phyloP scores from a whole-genome alignment of 2,113 vertebrate species.

The Chloropsis hardwickii region DNA sequence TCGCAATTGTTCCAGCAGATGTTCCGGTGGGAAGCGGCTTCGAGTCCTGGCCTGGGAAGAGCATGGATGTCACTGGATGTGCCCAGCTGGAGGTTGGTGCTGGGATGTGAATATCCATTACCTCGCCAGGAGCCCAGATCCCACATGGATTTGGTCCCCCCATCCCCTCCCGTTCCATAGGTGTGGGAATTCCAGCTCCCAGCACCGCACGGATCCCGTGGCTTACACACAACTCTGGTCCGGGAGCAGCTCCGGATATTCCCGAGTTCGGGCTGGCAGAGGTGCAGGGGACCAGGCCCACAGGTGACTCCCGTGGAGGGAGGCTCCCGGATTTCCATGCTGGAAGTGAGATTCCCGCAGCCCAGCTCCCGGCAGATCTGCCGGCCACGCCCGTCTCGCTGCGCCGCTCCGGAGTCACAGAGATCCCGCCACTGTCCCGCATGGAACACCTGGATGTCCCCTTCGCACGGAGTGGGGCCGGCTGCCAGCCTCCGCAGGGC shows the following conservation, averaged over 20 bases:
- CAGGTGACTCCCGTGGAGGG: not conserved
- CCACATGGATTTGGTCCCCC: not conserved
- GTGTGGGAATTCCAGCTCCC: not conserved
- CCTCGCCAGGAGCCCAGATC: fast-evolving
- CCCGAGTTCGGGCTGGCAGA: not conserved
- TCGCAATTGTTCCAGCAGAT: not conserved
- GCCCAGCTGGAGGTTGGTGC: not conserved
- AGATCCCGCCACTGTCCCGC: constrained; percentile 7
- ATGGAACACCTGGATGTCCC: constrained; percentile 51
- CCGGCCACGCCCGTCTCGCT: not conserved
- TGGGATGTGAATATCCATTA: fast-evolving
- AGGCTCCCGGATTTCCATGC: fast-evolving
- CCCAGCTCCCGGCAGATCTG: constrained; percentile 63
- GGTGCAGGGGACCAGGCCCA: not conserved
- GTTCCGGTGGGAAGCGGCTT: not conserved
- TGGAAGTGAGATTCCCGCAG: constrained; percentile 9
- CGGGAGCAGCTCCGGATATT: not conserved
- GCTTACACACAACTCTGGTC: constrained; percentile 66
- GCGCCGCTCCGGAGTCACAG: fast-evolving
- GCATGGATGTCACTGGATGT: fast-evolving
- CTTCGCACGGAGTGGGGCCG: not conserved
- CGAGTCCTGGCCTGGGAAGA: constrained; percentile 52
- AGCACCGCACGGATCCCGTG: fast-evolving
- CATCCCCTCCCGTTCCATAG: fast-evolving
- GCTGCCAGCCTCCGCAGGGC: constrained; percentile 43